Conservation (phyloP, 2,888 invertebrate species). For the Pristionchus entomophagus region DNA sequence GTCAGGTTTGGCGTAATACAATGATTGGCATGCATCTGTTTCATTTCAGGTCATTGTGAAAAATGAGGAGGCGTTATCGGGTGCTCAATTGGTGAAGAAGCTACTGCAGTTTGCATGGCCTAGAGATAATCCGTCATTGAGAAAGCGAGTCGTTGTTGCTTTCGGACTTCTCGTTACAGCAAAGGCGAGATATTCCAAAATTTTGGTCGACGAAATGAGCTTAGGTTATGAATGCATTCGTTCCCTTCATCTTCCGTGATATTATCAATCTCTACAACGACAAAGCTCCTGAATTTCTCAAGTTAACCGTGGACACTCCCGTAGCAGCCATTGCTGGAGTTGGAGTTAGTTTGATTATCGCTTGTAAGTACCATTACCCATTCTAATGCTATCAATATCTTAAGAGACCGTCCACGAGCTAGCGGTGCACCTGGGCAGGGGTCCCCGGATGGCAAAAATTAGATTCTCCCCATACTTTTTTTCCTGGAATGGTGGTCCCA, state of each 20-base stretch:
- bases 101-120: constrained; percentile 73
- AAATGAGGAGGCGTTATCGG: background rate
- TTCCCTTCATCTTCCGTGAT: constrained; percentile 96
- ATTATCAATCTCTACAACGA: constrained; percentile 90
- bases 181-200: constrained; percentile 76
- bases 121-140: constrained; percentile 86
- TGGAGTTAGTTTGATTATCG: constrained; percentile 72
- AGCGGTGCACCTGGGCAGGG: no score
- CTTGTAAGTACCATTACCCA: constrained; percentile 64
- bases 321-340: constrained; percentile 66
- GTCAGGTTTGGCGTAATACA: background rate
- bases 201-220: background rate
- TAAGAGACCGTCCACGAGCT: no score
- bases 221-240: constrained; percentile 88
- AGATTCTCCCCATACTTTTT: no score
- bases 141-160: constrained; percentile 88
- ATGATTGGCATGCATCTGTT: background rate
- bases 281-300: constrained; percentile 67
- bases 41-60: constrained; percentile 9
- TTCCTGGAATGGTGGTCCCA: no score
- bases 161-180: constrained; percentile 78
- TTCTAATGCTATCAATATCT: no score
- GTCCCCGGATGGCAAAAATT: no score
- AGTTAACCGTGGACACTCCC: constrained; percentile 63
- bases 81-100: constrained; percentile 58